Conservation (phyloP, 1,140 invertebrate genomes). For the Philopotamus ludificatus region DNA sequence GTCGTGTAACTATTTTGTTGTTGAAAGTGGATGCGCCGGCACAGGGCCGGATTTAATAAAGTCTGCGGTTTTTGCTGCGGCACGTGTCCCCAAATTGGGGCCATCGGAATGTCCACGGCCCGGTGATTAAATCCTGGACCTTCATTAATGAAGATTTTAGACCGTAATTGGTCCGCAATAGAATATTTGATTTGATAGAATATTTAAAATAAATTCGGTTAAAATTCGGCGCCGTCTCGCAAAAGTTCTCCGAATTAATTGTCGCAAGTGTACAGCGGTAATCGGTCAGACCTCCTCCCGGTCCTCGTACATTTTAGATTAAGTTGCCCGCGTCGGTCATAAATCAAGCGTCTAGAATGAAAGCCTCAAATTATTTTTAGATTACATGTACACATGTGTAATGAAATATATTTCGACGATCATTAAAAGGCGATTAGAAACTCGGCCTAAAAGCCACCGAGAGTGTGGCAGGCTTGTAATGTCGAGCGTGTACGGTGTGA, state of each 20-base stretch:
- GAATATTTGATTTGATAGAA: neutral
- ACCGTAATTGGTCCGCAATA: neutral
- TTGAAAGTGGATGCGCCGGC: neutral
- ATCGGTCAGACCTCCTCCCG: too few relatives aligned
- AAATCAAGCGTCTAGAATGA: slow-evolving; percentile 36
- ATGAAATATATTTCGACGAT: slow-evolving; percentile 36
- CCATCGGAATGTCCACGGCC: neutral
- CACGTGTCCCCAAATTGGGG: neutral
- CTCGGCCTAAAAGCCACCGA: neutral
- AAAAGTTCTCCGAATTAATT: too few relatives aligned
- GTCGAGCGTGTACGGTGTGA: neutral
- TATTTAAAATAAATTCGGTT: too few relatives aligned
- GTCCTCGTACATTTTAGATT: too few relatives aligned
- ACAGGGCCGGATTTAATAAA: neutral
- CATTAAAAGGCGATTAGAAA: slow-evolving; percentile 40
- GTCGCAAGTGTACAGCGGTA: too few relatives aligned
- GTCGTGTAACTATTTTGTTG: slow-evolving; percentile 1
- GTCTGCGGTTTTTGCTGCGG: neutral
- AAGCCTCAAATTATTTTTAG: slow-evolving; percentile 40
- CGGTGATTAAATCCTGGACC: slow-evolving; percentile 12
- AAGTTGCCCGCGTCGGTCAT: too few relatives aligned
- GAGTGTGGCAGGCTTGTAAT: neutral
- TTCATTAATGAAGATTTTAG: slow-evolving; percentile 11
- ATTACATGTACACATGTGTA: slow-evolving; percentile 37
- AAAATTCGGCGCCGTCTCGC: too few relatives aligned